phyloP scores from a whole-genome alignment of 1,140 invertebrate genomes.

The Caenorhabditis briggsae region DNA sequence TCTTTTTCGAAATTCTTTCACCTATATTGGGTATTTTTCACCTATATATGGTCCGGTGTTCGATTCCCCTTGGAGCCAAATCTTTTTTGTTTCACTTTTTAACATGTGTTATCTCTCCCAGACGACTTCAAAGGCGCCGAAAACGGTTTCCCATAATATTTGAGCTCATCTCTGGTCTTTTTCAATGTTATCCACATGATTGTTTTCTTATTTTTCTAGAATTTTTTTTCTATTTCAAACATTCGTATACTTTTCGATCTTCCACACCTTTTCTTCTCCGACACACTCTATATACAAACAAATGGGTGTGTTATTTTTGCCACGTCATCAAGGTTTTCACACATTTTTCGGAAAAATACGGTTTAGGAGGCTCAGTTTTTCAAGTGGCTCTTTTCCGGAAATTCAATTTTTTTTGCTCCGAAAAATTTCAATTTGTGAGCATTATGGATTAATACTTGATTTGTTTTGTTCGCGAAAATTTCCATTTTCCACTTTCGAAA shows the following conservation, averaged over 20 bases:
- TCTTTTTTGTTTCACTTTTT: too few species aligned
- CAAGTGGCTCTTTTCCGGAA: not conserved
- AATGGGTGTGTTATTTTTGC: not conserved
- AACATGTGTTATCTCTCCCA: not conserved
- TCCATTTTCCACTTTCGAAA: too few species aligned
- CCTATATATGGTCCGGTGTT: too few species aligned
- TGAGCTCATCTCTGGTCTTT: slow-evolving; percentile 6
- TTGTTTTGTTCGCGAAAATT: not conserved
- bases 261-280: slow-evolving; percentile 5
- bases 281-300: not conserved
- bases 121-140: too few species aligned
- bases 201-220: not conserved
- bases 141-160: not conserved
- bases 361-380: too few species aligned
- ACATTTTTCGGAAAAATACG: too few species aligned
- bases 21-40: too few species aligned
- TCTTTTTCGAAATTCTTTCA: too few species aligned
- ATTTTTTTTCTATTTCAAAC: not conserved
- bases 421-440: slow-evolving; percentile 17
- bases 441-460: slow-evolving; percentile 5
- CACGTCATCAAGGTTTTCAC: not conserved
- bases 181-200: too few species aligned
- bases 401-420: too few species aligned
- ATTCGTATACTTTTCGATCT: not conserved
- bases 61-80: too few species aligned